Conservation (phyloP, 2,113 vertebrate species). For the Amblyornis subalaris region DNA sequence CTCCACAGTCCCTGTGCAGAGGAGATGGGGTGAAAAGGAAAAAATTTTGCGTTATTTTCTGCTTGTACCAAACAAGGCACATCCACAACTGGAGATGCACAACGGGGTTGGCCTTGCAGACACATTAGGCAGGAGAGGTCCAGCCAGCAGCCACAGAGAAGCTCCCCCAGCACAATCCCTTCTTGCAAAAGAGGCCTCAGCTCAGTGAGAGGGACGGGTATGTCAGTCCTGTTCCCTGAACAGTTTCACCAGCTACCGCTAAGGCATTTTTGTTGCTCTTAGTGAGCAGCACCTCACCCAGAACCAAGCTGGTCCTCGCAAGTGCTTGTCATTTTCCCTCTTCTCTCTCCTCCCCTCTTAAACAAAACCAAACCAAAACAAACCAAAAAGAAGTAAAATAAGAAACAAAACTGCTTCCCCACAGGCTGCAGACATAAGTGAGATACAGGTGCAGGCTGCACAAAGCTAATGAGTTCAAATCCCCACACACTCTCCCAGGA, state of each 20-base stretch:
- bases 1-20: not conserved
- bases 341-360: not conserved
- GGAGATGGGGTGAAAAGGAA: not conserved
- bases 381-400: not conserved
- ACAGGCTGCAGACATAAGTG: not conserved
- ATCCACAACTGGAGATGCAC: not conserved
- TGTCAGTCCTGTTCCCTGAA: not conserved
- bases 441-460: slow-evolving; percentile 23
- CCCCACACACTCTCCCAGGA: not conserved
- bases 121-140: not conserved
- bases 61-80: not conserved
- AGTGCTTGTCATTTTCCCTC: not conserved
- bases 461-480: not conserved
- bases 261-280: not conserved
- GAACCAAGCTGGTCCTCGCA: not conserved
- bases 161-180: not conserved
- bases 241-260: not conserved
- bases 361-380: not conserved
- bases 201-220: not conserved
- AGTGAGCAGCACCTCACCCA: not conserved
- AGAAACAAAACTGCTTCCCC: not conserved
- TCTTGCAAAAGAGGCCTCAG: not conserved
- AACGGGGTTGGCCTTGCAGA: not conserved
- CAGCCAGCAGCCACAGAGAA: not conserved
- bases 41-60: not conserved